phyloP scores from a whole-genome alignment of 2,888 invertebrate species.

The Microplitis manilae region DNA sequence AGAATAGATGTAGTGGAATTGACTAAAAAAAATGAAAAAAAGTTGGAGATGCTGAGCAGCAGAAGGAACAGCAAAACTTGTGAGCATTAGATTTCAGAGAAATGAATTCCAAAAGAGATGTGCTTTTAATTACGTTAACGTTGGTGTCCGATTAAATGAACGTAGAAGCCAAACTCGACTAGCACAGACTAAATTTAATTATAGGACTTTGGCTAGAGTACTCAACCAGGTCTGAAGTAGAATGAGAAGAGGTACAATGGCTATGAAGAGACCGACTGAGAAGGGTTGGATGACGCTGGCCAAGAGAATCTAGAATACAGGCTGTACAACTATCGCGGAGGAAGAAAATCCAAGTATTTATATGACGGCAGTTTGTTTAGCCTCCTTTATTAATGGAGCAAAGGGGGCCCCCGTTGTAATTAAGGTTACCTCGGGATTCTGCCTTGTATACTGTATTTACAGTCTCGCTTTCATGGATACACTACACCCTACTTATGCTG shows the following conservation, averaged over 20 bases:
- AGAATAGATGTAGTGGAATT: slow-evolving; percentile 27
- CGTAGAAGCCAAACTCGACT: slow-evolving; percentile 59
- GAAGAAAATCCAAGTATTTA: slow-evolving; percentile 65
- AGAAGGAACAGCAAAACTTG: slow-evolving; percentile 27
- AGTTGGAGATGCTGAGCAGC: slow-evolving; percentile 22
- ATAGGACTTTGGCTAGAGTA: slow-evolving; percentile 56
- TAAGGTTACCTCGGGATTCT: slow-evolving; percentile 62
- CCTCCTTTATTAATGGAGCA: slow-evolving; percentile 66
- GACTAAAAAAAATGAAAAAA: slow-evolving; percentile 38
- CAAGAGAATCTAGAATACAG: slow-evolving; percentile 21
- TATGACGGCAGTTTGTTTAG: slow-evolving; percentile 67
- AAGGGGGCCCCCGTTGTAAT: slow-evolving; percentile 64
- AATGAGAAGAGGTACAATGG: background rate
- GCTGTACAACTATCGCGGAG: slow-evolving; percentile 30
- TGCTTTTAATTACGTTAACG: slow-evolving; percentile 68
- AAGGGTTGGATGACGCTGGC: slow-evolving; percentile 41
- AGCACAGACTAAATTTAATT: slow-evolving; percentile 67
- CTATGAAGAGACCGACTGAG: slow-evolving; percentile 3
- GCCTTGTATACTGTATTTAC: slow-evolving; percentile 46
- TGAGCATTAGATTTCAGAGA: slow-evolving; percentile 45
- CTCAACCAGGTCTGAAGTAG: slow-evolving; percentile 16
- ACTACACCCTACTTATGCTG: background rate
- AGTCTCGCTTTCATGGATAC: slow-evolving; percentile 1
- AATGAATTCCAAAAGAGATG: slow-evolving; percentile 65
- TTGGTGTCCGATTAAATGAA: slow-evolving; percentile 68